Evolutionary conservation across 1,140 invertebrate species (phyloP), one percentile per base, ranked within the genome.

Genomic region (Tetragonula clypearis): DNA sequence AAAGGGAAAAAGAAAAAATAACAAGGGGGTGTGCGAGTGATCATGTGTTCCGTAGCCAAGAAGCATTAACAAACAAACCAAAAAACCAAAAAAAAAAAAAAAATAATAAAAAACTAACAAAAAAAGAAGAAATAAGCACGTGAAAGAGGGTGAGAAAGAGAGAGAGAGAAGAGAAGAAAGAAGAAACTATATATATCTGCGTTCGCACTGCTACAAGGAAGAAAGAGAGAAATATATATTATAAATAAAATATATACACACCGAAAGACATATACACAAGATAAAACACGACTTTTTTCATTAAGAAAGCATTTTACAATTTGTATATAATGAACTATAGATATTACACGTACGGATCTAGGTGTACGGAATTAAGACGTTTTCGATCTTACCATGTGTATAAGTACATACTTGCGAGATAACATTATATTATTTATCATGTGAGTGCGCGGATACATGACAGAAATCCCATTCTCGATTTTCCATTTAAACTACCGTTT

Each of bases 291-390:
- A 93, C 87, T 93, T 93, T 84, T 93, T 94, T 93, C 90, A 93
- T 93, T 90, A 93, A 93, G 88, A 90, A 92, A 69, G 90, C 87
- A 93, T 93, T 93, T 93, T 93, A 92, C 92, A 93, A 94, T 94
- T 94, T 94, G 92, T 94, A 93, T 88, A 94, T 94, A 93, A 78
- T 92, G 88, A 93, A 93, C 66, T 92, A 93, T 91, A 91, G 89
- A 91, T 90, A 91, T 79, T 92, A 93, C 86, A 82, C 84, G 66
- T 86, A 89, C 76, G 86, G 76, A 86, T 86, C 91, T 92, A 91
- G 91, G 84, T 90, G 88, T 91, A 89, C 89, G 86, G 86, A 90
- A 79, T 90, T 87, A 88, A 86, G 84, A 82, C 81, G 90, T 90
- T 92, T 92, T 88, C 87, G 88, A 87, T 86, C 85, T 91, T 91